Conservation (phyloP, 2,113 vertebrate genomes). For the Verasper variegatus region DNA sequence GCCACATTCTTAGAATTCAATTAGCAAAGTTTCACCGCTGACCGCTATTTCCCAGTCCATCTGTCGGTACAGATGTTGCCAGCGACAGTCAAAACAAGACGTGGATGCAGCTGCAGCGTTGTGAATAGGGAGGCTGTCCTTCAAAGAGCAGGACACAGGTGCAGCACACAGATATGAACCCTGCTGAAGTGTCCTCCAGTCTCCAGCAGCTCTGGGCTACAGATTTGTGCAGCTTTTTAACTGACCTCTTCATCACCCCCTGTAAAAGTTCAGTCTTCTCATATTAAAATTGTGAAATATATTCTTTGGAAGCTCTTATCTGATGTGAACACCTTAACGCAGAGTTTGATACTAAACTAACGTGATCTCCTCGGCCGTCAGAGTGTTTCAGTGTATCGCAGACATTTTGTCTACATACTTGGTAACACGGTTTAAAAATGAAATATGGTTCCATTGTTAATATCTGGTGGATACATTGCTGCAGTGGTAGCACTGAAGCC, state of each 20-base stretch:
- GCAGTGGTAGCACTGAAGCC: no score
- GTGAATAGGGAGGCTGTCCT: background rate
- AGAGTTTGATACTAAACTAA: constrained; percentile 20
- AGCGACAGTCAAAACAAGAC: constrained; percentile 12
- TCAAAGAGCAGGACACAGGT: constrained; percentile 11
- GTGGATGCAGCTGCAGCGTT: background rate
- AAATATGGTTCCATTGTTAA: constrained; percentile 20
- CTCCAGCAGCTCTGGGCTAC: background rate
- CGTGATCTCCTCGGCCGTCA: constrained; percentile 35
- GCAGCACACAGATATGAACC: constrained; percentile 11
- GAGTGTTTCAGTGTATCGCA: constrained; percentile 23
- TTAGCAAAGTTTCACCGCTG: constrained; percentile 30
- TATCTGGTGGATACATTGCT: background rate
- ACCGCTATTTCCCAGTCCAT: constrained; percentile 34
- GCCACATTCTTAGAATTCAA: background rate
- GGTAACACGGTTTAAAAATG: constrained; percentile 22
- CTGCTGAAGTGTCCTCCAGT: constrained; percentile 6
- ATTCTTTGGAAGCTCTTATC: no score
- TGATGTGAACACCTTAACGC: background rate
- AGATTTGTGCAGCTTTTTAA: background rate
- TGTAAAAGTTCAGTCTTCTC: background rate
- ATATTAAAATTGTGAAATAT: no score
- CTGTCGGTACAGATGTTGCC: constrained; percentile 54
- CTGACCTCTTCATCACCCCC: constrained; percentile 1
- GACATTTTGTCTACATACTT: constrained; percentile 21